These are phyloP conservation scores for Carduelis carduelis DNA, from an alignment of 2,797 vertebrate genomes.

Conservation along the genomic window DNA sequence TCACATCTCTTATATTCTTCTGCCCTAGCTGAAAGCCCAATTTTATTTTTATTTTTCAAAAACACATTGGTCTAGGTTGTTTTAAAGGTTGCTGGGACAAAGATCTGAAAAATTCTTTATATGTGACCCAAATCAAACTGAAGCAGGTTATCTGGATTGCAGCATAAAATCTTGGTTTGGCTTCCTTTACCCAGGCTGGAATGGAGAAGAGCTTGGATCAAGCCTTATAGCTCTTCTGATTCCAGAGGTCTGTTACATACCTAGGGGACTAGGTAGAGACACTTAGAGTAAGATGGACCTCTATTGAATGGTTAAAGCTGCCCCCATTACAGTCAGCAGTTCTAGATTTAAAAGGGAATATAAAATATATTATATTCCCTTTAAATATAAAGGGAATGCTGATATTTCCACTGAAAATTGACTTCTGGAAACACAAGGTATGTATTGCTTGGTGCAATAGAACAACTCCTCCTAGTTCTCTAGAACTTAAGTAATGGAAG, in stretches of 20 bases:
- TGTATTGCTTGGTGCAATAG: neutral
- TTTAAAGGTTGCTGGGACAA: neutral
- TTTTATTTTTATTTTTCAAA: neutral
- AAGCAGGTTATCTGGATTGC: neutral
- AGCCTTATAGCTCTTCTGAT: neutral
- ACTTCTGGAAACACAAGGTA: neutral
- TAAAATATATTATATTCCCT: neutral
- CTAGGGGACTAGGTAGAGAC: neutral
- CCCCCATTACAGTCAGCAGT: neutral
- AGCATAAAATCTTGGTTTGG: neutral
- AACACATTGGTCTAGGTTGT: neutral
- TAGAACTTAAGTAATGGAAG: neutral
- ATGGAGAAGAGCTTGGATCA: neutral
- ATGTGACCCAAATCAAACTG: neutral
- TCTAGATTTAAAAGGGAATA: neutral
- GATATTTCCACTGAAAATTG: neutral
- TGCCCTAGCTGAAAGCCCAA: neutral
- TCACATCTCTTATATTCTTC: neutral
- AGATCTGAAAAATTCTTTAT: neutral
- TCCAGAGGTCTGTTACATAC: neutral
- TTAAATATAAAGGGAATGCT: neutral
- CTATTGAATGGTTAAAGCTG: neutral
- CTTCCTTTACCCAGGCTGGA: neutral
- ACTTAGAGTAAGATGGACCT: neutral
- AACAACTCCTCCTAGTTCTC: neutral